These are phyloP conservation scores for Hypothenemus hampei DNA, from an alignment of 1,140 invertebrate genomes.

Conservation along the genomic window DNA sequence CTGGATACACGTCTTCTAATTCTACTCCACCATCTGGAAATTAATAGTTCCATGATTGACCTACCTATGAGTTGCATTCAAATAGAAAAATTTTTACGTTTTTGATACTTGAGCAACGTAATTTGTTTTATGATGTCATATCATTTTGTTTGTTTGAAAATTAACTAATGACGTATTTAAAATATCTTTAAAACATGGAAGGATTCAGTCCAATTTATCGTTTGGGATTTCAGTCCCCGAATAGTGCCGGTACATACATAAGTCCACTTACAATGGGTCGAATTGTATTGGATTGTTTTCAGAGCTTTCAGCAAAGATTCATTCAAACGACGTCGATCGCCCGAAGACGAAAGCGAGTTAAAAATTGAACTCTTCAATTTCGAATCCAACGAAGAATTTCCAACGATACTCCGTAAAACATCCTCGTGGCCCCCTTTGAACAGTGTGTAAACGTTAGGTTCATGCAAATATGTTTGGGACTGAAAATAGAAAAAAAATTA, in stretches of 20 bases:
- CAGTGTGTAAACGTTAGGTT: constrained; percentile 24
- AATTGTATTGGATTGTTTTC: constrained; percentile 17
- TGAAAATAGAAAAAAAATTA: constrained; percentile 24
- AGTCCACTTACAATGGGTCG: constrained; percentile 25
- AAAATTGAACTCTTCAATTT: constrained; percentile 17
- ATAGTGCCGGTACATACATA: no score
- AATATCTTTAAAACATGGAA: no score
- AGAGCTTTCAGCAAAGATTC: constrained; percentile 9
- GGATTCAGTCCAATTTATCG: no score
- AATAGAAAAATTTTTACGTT: no score
- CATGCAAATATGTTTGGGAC: constrained; percentile 35
- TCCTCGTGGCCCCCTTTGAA: constrained; percentile 16
- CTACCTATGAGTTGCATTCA: no score
- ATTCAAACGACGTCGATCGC: constrained; percentile 9
- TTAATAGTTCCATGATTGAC: no score
- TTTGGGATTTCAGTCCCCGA: no score
- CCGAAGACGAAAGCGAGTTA: constrained; percentile 1
- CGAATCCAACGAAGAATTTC: constrained; percentile 18
- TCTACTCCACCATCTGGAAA: constrained; percentile 15
- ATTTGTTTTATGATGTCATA: no score
- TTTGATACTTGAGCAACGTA: no score
- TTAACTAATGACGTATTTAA: no score
- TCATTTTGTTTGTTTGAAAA: no score
- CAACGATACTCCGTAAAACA: constrained; percentile 17
- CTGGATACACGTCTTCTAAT: constrained; percentile 21